Base-by-base conservation (phyloP, 2,113 vertebrate genomes). In the Stigmatopora argus region DNA sequence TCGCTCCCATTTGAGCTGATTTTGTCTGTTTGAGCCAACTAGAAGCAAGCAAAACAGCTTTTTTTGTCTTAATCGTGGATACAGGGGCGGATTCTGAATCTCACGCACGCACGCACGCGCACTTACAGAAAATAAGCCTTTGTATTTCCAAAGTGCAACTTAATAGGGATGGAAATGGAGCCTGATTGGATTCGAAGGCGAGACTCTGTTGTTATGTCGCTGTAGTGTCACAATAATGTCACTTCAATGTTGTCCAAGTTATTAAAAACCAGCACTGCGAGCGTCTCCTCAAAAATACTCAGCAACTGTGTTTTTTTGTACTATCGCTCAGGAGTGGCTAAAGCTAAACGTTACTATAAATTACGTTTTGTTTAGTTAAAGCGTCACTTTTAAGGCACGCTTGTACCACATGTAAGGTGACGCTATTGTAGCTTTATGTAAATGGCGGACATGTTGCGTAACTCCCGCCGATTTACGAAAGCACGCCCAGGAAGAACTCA, bases 161-260 rank as follows among this genome's bases (percentile, higher is more conserved):
- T 7, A 69, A 11, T 65, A 11, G 57, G 58, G 72, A 78, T 72
- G 79, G 79, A 70, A 82, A 60, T 62, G 26, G 59, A 78, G 38
- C 78, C 84, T 73, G 71, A 81, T 72, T 67, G 59, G 59, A 45
- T 73, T 62, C 80, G 53, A 23, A 31, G 5, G 23, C 31, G 53
- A 31, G 67, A 82, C 78, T 84, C 80, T 85, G 85, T 86, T 83
- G 81, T 88, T 75, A 60, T 82, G 82, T 86, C 79, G 74, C 82
- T 87, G 85, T 88, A 87, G 86, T 87, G 70, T 83, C 68, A 82
- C 78, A 14, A 26, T 53, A 53, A 53, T 88, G 87, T 89, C 88
- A 86, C 83, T 84, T 87, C 84, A 82, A 82, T 88, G 85, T 82
- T 87, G 87, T 88, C 77, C 88, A 86, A 86, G 78, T 89, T 84